Percentiles rank a stretch among this genome's conserved stretches.
phyloP scores from a whole-genome alignment of 2,113 vertebrate genomes.

The Calyptomena viridis region DNA sequence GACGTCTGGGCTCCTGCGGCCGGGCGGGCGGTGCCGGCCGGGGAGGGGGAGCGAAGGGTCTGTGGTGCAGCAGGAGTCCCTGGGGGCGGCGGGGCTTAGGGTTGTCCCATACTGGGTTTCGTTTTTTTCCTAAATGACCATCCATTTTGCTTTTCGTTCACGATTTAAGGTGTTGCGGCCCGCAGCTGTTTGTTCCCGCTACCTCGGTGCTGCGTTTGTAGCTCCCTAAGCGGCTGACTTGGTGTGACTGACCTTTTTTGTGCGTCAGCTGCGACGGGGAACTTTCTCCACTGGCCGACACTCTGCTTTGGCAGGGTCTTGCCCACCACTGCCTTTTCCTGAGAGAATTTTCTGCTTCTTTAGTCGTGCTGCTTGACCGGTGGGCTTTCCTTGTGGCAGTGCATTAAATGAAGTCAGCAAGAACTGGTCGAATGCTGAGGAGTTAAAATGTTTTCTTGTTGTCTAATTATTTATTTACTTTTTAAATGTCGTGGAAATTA shows the following conservation, averaged over 20 bases:
- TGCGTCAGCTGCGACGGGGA: not conserved
- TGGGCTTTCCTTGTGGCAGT: not conserved
- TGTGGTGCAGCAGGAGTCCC: accelerated
- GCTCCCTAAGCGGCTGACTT: not conserved
- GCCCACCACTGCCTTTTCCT: accelerated
- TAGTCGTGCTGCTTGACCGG: not conserved
- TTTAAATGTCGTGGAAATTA: accelerated
- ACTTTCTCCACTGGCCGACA: not conserved
- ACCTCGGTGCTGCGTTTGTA: not conserved
- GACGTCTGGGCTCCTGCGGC: not conserved
- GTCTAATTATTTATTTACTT: not conserved
- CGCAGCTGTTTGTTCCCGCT: not conserved
- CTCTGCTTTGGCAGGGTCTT: not conserved
- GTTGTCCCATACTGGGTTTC: not conserved
- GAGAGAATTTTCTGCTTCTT: not conserved
- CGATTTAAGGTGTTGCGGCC: not conserved
- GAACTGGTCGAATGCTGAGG: not conserved
- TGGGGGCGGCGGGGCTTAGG: no score
- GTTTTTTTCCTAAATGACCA: accelerated
- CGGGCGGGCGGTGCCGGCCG: not conserved
- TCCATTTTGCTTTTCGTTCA: not conserved
- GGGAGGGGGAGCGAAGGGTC: not conserved
- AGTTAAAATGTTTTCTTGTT: not conserved
- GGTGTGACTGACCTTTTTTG: not conserved
- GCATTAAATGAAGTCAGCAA: not conserved